phyloP scores from a whole-genome alignment of 2,797 vertebrate genomes.

The Bradypodion ventrale region DNA sequence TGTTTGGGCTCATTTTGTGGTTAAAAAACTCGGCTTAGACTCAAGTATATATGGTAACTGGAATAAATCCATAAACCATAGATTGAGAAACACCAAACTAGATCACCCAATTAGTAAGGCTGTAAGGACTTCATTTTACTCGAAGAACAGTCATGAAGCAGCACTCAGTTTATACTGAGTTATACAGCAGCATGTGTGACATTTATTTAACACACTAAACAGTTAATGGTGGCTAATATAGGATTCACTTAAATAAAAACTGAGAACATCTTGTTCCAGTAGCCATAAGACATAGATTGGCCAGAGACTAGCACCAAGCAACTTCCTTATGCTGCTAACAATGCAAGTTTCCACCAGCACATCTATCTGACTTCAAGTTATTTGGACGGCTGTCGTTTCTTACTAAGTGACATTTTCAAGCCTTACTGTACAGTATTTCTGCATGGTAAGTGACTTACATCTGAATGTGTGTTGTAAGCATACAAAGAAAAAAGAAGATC shows the following conservation, averaged over 20 bases:
- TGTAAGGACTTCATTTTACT: background rate
- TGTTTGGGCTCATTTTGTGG: too few species aligned
- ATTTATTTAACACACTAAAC: background rate
- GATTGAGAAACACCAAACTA: too few species aligned
- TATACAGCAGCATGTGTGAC: background rate
- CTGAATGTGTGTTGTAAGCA: slow-evolving; percentile 13
- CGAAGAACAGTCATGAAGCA: background rate
- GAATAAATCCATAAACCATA: too few species aligned
- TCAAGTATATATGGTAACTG: too few species aligned
- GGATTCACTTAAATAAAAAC: background rate
- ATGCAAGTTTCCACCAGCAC: background rate
- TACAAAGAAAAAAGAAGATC: slow-evolving; percentile 13
- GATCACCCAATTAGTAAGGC: background rate
- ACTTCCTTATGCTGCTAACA: background rate
- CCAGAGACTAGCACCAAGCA: background rate
- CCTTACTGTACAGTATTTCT: background rate
- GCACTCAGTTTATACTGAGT: too few species aligned
- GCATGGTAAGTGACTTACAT: background rate
- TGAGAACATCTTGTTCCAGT: background rate
- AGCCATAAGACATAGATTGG: too few species aligned
- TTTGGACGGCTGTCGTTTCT: accelerated
- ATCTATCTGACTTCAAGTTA: background rate
- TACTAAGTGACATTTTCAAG: background rate
- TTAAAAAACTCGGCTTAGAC: too few species aligned
- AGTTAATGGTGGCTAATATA: background rate